Conservation (phyloP, 1,140 invertebrate species). For the Gonioctena quinquepunctata region DNA sequence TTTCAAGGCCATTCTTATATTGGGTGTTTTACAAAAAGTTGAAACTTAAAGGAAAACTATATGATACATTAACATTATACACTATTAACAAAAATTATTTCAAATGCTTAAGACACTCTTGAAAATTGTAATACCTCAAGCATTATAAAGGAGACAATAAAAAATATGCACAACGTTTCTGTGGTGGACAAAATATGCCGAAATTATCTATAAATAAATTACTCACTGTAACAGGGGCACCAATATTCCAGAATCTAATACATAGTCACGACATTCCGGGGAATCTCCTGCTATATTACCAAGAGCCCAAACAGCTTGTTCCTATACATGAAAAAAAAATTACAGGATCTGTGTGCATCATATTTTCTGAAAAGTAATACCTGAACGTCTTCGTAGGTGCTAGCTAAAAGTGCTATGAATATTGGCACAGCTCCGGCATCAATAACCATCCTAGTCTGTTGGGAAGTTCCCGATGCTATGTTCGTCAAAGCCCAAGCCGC, state of each 20-base stretch:
- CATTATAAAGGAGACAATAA: too few relatives aligned
- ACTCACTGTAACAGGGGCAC: slow-evolving; percentile 87
- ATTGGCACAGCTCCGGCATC: slow-evolving; percentile 92
- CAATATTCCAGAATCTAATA: slow-evolving; percentile 84
- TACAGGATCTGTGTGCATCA: background rate
- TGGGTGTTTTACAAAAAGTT: too few relatives aligned
- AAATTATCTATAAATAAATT: background rate
- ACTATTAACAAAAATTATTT: too few relatives aligned
- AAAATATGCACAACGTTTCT: too few relatives aligned
- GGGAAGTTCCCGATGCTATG: slow-evolving; percentile 94
- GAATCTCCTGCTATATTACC: slow-evolving; percentile 97
- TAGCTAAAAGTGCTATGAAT: slow-evolving; percentile 81
- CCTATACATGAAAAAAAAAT: slow-evolving; percentile 64
- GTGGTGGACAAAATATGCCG: too few relatives aligned
- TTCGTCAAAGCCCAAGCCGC: slow-evolving; percentile 98
- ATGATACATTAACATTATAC: too few relatives aligned
- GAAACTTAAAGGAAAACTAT: too few relatives aligned
- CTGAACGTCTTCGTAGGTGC: slow-evolving; percentile 85
- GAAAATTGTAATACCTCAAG: too few relatives aligned
- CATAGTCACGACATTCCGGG: slow-evolving; percentile 88
- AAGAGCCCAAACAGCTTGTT: slow-evolving; percentile 95
- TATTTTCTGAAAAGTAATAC: background rate
- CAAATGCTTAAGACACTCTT: too few relatives aligned
- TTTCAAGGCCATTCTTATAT: too few relatives aligned
- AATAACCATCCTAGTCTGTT: slow-evolving; percentile 91